Evolutionary conservation across 2,888 invertebrate species (phyloP), one percentile per base, ranked within the genome.

Genomic region (Drosophila mulleri): DNA sequence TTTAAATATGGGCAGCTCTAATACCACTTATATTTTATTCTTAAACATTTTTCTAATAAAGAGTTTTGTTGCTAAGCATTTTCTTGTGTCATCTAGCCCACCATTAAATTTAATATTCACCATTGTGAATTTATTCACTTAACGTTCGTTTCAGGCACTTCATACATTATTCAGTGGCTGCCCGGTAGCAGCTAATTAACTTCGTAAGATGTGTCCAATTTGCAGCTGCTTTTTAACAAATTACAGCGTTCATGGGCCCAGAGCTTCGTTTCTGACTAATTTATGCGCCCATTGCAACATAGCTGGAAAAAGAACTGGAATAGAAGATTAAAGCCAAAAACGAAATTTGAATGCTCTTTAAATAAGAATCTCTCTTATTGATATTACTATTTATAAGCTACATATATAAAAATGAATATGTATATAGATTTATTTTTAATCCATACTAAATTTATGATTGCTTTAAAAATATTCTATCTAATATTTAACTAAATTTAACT

Each of bases 241-340:
- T 76, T 69, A 71, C 82, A 62, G 50, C 70, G 68, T 80, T 66
- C 54, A 64, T 62, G 56, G 64, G 50, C 64, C 61, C 54, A 50
- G 35, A 63, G 68, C 63, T 71, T 42, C 67, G 62, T 66, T 50
- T 32, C 52, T 42, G 62, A 68, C 80, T 89, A 87, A 87, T 89
- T 89, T 74, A 84, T 72, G 65, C 64, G 68, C 47, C 64, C 82
- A 86, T 56, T 82, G 87, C 87, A 87, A 66, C 66, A 60, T n/a
- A 54, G 67, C 53, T 45, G 62, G 50, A 74, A 65, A 37, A 26
- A 6, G 26, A 39, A 41, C 12, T 4, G 45, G 14, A 11, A 11
- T 5, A 47, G 12, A 26, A 8, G 14, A 26, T 29, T 9, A 2
- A 20, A 8, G 11, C 11, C 4, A 6, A n/a, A 16, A 32, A 14